Conservation (phyloP, 2,113 vertebrate species). For the Tiliqua scincoides region DNA sequence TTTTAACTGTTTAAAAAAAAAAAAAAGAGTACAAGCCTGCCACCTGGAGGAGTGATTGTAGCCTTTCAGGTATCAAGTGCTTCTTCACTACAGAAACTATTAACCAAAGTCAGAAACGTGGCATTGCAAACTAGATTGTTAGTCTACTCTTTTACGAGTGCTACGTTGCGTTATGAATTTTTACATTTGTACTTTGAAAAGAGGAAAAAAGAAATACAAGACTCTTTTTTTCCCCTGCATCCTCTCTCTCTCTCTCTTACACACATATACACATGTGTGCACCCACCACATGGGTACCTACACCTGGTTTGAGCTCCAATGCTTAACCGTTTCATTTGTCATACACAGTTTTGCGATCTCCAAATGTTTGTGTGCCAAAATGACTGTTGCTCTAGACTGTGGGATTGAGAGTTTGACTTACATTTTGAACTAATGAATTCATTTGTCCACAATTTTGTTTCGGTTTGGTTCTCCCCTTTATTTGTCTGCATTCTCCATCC, state of each 20-base stretch:
- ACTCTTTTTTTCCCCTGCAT: constrained; percentile 63
- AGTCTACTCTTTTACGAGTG: constrained; percentile 81
- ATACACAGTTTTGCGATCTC: constrained; percentile 43
- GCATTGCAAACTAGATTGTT: constrained; percentile 86
- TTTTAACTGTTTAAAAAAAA: constrained; percentile 78
- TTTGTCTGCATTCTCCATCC: constrained; percentile 31
- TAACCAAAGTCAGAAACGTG: constrained; percentile 97
- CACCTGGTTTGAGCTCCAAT: constrained; percentile 36
- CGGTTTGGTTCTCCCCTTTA: not conserved
- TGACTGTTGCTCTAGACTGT: constrained; percentile 54
- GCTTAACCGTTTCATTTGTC: constrained; percentile 26
- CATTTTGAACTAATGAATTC: constrained; percentile 21
- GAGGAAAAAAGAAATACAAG: constrained; percentile 42
- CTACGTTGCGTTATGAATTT: constrained; percentile 87
- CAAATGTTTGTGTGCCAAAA: constrained; percentile 74
- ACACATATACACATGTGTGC: constrained; percentile 2
- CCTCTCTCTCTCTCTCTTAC: constrained; percentile 8
- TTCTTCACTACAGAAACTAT: constrained; percentile 89
- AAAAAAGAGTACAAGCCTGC: constrained; percentile 82
- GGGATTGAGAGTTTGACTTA: constrained; percentile 45
- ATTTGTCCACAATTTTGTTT: constrained; percentile 41
- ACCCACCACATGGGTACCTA: constrained; percentile 37
- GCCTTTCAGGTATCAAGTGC: constrained; percentile 85
- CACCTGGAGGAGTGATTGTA: constrained; percentile 80
- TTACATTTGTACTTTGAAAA: constrained; percentile 90